These are phyloP conservation scores for Pan paniscus DNA, from an alignment of 2,113 vertebrate species.

Conservation along the genomic window DNA sequence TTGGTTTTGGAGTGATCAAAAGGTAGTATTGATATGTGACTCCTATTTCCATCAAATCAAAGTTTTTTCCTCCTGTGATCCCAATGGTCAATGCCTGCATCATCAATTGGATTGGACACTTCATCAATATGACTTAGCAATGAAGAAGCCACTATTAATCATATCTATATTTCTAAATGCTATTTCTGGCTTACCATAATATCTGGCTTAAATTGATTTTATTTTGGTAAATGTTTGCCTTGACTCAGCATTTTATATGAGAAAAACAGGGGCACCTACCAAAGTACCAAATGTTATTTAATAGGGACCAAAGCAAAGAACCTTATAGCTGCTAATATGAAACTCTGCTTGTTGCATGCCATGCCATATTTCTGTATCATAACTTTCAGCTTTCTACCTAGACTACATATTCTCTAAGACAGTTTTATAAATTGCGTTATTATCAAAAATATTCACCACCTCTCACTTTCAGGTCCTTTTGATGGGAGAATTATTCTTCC, in stretches of 20 bases:
- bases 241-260: background rate
- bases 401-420: background rate
- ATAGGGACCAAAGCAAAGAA: background rate
- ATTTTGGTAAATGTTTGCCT: background rate
- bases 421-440: background rate
- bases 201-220: background rate
- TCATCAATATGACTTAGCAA: background rate
- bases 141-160: background rate
- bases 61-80: background rate
- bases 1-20: slow-evolving; percentile 5
- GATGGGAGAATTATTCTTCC: slow-evolving; percentile 16
- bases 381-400: background rate
- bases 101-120: slow-evolving; percentile 6
- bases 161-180: background rate
- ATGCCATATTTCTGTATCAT: background rate
- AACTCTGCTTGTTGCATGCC: background rate
- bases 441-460: background rate
- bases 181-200: background rate
- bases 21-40: background rate
- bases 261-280: background rate
- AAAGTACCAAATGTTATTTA: background rate
- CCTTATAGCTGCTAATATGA: background rate
- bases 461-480: background rate
- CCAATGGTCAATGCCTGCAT: background rate
- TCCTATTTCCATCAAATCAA: slow-evolving; percentile 36